Conservation (phyloP, 2,888 invertebrate genomes). For the Syrista parreyssii region DNA sequence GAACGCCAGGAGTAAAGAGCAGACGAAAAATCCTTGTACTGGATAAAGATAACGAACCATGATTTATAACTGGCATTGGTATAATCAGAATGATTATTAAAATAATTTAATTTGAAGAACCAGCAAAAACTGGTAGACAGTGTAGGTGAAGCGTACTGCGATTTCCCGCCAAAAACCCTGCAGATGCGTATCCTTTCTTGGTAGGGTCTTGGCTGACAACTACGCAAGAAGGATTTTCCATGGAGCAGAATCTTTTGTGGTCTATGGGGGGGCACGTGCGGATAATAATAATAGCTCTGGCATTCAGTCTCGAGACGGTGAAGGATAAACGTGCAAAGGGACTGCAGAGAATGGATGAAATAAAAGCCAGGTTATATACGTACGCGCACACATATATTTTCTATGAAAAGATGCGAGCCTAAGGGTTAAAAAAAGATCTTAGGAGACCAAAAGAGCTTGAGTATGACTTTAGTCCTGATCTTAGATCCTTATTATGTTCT, state of each 20-base stretch:
- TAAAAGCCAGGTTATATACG: neutral
- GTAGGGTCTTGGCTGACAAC: neutral
- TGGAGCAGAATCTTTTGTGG: neutral
- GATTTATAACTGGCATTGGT: neutral
- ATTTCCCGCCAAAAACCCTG: neutral
- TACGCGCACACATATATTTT: neutral
- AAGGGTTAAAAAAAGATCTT: neutral
- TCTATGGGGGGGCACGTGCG: neutral
- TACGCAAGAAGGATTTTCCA: conserved; percentile 1
- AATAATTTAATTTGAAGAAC: neutral
- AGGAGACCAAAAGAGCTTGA: neutral
- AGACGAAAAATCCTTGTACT: neutral
- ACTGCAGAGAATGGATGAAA: neutral
- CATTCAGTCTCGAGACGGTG: neutral
- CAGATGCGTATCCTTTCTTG: neutral
- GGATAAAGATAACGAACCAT: neutral
- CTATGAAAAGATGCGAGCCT: neutral
- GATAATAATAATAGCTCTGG: neutral
- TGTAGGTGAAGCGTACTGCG: neutral
- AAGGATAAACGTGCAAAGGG: conserved; percentile 5
- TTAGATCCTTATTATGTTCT: neutral
- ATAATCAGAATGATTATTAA: neutral
- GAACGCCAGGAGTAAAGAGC: neutral
- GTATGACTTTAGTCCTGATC: neutral
- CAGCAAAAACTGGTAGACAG: neutral